A percentile compares a stretch with the other conserved stretches of the same genome.
Evolutionary conservation across 2,113 vertebrate species (phyloP).

Genomic region (Lampris incognitus): DNA sequence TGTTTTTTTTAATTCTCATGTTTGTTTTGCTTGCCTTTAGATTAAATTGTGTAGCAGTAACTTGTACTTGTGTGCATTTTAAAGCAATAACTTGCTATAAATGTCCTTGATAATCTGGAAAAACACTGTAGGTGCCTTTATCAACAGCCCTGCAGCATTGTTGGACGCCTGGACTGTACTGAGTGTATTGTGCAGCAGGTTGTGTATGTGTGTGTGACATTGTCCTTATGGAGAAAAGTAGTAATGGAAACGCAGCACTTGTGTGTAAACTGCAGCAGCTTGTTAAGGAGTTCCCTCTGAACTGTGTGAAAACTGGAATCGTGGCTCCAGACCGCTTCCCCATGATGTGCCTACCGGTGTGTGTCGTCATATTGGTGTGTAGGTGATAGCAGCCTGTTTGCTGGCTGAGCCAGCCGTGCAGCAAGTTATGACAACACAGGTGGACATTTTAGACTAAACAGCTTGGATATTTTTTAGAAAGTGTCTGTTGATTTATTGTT

Average conservation of each 20-base stretch:
- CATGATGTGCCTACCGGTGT: conserved; percentile 18
- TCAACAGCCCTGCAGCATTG: conserved; percentile 20
- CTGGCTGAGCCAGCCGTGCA: conserved; percentile 7
- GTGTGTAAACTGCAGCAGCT: conserved; percentile 35
- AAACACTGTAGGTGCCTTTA: conserved; percentile 14
- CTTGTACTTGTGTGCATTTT: conserved; percentile 58
- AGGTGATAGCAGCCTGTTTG: conserved; percentile 1
- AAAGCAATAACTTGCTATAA: conserved; percentile 32
- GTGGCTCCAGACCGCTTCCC: conserved; percentile 8
- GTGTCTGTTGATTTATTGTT: conserved; percentile 29
- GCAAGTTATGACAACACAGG: conserved; percentile 24
- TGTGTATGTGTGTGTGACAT: conserved; percentile 20
- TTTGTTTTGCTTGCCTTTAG: conserved; percentile 44
- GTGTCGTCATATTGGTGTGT: conserved; percentile 16
- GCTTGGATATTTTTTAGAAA: conserved; percentile 15
- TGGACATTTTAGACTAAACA: conserved; percentile 2
- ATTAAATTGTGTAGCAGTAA: conserved; percentile 45
- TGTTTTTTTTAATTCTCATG: conserved; percentile 27
- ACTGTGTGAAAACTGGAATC: conserved; percentile 23
- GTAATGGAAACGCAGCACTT: neutral
- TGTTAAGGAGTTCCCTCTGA: conserved; percentile 30
- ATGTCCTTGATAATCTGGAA: conserved; percentile 8
- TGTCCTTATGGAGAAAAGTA: conserved; percentile 18
- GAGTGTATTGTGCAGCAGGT: conserved; percentile 33
- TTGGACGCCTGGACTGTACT: conserved; percentile 29